Conservation (phyloP, 2,888 invertebrate species). For the Entomobrya multifasciata region DNA sequence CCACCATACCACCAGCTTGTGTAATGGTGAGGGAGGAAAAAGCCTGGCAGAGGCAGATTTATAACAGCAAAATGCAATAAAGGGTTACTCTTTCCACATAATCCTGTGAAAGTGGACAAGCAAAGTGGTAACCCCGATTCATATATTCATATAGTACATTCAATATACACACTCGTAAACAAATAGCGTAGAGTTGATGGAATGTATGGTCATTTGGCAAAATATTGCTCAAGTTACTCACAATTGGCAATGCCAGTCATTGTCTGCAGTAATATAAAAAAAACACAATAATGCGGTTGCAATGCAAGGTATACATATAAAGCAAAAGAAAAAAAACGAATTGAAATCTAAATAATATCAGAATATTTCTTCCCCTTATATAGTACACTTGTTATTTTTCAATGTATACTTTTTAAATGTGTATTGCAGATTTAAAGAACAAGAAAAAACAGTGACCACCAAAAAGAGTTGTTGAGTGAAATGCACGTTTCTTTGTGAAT, state of each 20-base stretch:
- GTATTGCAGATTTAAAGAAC: background rate
- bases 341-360: too few relatives aligned
- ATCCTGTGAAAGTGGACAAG: conserved; percentile 24
- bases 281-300: background rate
- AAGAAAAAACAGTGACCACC: conserved; percentile 14
- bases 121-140: conserved; percentile 28
- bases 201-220: background rate
- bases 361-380: too few relatives aligned
- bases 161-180: background rate
- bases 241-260: conserved; percentile 51
- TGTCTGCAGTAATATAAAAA: conserved; percentile 19
- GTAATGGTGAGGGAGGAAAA: conserved; percentile 49
- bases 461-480: background rate
- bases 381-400: background rate
- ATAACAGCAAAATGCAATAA: conserved; percentile 71
- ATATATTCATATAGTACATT: background rate
- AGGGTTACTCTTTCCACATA: conserved; percentile 17
- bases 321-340: too few relatives aligned
- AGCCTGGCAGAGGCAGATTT: conserved; percentile 71
- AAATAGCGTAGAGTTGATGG: background rate
- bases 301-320: background rate
- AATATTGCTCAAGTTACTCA: conserved; percentile 30
- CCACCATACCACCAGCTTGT: too few relatives aligned
- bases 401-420: background rate
- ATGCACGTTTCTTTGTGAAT: conserved; percentile 38